Base-by-base conservation (phyloP, 2,888 invertebrate genomes). In the Lasius platythorax region DNA sequence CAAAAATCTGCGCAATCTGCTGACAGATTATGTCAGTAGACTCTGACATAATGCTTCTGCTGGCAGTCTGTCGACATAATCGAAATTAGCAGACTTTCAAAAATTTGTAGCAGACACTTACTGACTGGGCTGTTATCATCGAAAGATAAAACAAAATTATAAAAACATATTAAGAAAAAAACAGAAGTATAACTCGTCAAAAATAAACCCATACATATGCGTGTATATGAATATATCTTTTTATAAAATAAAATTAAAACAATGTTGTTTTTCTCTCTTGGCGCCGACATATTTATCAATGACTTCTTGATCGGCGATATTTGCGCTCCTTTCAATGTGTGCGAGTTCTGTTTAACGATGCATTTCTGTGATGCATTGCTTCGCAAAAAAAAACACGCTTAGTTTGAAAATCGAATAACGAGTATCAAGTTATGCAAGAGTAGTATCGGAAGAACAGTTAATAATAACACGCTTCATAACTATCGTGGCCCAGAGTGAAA, bases 381-480 rank as follows among this genome's bases (percentile, higher is more conserved):
- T 76, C 23, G 23, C 2, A 23, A 76, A 23, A n/a, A 75, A 23
- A 76, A 78, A 78, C 18, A 43, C 40, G 76, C 67, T 78, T 67
- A 56, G 67, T 56, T 68, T 67, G 56, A 18, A 12, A 40, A 56
- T 78, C 56, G 5, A 78, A 78, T 78, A 56, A 56, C 67, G n/a
- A 33, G 76, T 67, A 30, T 78, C 78, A 68, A 68, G 67, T 78
- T 78, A 40, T n/a, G 78, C 67, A 43, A n/a, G 40, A 40, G 28
- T 76, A 4, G 33, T 23, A 18, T 50, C 37, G 64, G 6, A 40
- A 18, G n/a, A 64, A 50, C 23, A 64, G 23, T 23, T 64, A 64
- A 64, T 75, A 75, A 75, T 46, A 74, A 11, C 33, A 18, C 8
- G 18, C 8, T 30, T 37, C 23, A 50, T n/a, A 63, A 43, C 12